These are phyloP conservation scores for Panagrolaimus sp. DNA, from an alignment of 1,140 invertebrate genomes.

Conservation along the genomic window DNA sequence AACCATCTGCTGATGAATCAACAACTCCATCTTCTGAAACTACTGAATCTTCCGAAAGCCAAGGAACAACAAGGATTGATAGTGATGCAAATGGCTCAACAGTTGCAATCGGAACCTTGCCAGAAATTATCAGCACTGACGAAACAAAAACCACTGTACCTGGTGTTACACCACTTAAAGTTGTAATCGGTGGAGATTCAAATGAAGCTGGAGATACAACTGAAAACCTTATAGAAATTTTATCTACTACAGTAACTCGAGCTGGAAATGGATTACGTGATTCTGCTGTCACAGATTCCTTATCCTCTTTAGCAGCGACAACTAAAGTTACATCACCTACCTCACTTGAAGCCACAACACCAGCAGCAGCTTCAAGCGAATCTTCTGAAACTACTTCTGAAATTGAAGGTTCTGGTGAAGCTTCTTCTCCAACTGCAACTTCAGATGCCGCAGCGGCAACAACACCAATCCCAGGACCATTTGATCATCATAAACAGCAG, in stretches of 20 bases:
- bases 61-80: background rate
- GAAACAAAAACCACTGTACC: background rate
- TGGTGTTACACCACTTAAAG: background rate
- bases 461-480: background rate
- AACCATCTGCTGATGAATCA: background rate
- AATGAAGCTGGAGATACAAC: background rate
- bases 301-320: too few species aligned
- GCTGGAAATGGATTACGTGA: background rate
- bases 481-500: background rate
- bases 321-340: background rate
- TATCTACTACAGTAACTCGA: background rate
- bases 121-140: background rate
- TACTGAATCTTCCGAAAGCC: background rate
- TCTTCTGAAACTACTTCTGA: background rate
- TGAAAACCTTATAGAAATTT: too few species aligned
- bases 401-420: slow-evolving; percentile 4
- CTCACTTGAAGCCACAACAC: background rate
- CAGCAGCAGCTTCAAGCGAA: too few species aligned
- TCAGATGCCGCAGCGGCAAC: background rate
- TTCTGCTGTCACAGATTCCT: background rate
- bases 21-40: background rate
- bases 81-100: too few species aligned
- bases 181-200: background rate
- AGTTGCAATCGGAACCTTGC: background rate
- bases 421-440: background rate